Conservation (phyloP, 2,797 vertebrate genomes). For the Acanthopagrus latus region DNA sequence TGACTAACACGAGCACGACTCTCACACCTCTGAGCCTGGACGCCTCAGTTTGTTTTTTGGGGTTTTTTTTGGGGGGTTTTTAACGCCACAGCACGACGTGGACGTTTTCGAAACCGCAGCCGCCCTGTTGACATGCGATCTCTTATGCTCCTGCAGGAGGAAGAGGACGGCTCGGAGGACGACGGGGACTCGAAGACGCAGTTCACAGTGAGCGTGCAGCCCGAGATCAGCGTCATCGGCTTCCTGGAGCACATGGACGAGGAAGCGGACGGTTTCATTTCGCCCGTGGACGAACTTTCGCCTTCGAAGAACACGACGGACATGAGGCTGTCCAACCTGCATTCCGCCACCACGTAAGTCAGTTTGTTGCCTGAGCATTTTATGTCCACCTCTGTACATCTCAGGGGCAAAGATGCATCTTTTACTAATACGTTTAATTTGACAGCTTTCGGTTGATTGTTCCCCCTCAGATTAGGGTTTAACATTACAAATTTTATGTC, state of each 20-base stretch:
- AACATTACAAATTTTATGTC: too few species aligned
- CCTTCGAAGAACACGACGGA: constrained; percentile 90
- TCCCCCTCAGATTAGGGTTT: too few species aligned
- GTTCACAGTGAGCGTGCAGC: constrained; percentile 85
- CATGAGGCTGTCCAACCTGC: constrained; percentile 94
- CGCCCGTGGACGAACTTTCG: constrained; percentile 93
- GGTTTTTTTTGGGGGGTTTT: too few species aligned
- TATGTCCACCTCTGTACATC: neutral
- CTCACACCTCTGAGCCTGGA: constrained; percentile 35
- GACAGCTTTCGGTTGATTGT: neutral
- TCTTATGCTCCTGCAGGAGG: constrained; percentile 80
- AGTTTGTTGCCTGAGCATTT: neutral
- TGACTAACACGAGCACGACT: constrained; percentile 70
- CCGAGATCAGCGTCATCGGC: constrained; percentile 88
- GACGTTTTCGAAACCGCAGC: rapidly evolving
- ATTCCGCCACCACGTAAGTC: constrained; percentile 93
- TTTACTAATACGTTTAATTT: neutral
- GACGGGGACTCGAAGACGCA: constrained; percentile 87
- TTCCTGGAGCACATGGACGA: constrained; percentile 95
- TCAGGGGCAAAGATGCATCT: neutral
- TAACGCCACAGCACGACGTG: neutral
- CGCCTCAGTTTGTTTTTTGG: neutral
- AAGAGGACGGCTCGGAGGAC: constrained; percentile 95
- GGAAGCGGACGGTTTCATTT: constrained; percentile 93
- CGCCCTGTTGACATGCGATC: neutral